A percentile compares a stretch with the other conserved stretches of the same genome.
Conservation (phyloP, 2,888 invertebrate species). For the Drosophila planitibia region DNA sequence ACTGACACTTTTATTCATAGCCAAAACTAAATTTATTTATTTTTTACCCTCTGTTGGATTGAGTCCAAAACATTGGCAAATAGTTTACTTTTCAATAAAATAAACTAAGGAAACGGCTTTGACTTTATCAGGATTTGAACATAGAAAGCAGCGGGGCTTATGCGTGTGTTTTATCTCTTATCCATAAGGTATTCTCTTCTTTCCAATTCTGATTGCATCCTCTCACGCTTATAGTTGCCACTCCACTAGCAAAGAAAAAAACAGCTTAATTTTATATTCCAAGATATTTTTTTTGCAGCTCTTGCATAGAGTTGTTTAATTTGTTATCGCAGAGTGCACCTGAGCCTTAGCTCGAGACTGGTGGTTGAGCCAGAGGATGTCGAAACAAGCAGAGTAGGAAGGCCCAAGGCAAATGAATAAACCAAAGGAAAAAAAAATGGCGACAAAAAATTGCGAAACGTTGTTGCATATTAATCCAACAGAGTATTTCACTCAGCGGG, state of each 20-base stretch:
- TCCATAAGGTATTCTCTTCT: constrained; percentile 1
- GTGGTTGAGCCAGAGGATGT: constrained; percentile 22
- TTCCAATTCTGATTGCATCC: constrained; percentile 24
- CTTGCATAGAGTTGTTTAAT: constrained; percentile 77
- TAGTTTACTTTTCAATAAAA: background rate
- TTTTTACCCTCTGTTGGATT: background rate
- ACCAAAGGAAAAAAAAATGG: constrained; percentile 57
- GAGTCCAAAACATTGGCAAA: background rate
- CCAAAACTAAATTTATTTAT: background rate
- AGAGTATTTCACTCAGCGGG: constrained; percentile 77
- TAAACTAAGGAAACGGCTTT: background rate
- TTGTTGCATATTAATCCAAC: constrained; percentile 79
- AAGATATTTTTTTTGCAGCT: constrained; percentile 37
- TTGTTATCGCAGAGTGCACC: constrained; percentile 78
- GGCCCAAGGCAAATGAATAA: constrained; percentile 71
- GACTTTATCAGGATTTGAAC: background rate
- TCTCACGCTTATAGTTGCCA: constrained; percentile 2
- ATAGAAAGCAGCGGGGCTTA: background rate
- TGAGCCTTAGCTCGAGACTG: constrained; percentile 51
- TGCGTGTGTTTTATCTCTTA: background rate
- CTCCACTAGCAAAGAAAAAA: constrained; percentile 15
- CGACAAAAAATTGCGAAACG: constrained; percentile 72
- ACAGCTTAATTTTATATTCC: constrained; percentile 21
- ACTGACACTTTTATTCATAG: background rate
- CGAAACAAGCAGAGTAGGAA: constrained; percentile 21